These are phyloP conservation scores for Daktulosphaira vitifoliae DNA, from an alignment of 1,140 invertebrate species.

Conservation along the genomic window DNA sequence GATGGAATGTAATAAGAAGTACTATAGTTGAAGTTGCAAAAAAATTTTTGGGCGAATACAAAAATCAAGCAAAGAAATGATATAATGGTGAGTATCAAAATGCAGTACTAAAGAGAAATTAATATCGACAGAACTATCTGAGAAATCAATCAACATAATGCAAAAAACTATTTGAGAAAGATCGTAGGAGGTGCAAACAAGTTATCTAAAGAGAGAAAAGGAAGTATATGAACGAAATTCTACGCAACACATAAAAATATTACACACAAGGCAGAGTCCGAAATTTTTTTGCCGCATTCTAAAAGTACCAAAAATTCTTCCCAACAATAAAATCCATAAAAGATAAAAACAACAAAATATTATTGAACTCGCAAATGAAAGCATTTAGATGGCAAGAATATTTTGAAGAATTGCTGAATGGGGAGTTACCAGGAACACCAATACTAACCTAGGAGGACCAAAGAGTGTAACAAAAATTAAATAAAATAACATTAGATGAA, in stretches of 20 bases:
- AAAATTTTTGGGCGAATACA: neutral
- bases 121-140: neutral
- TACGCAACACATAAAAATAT: neutral
- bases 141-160: neutral
- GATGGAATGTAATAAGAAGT: neutral
- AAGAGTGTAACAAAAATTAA: neutral
- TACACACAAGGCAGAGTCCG: neutral
- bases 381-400: no score
- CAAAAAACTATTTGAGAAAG: neutral
- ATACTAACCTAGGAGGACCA: neutral
- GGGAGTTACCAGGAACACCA: neutral
- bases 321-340: constrained; percentile 6
- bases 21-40: neutral
- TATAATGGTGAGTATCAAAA: neutral
- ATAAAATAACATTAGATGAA: constrained; percentile 20
- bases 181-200: neutral
- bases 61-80: neutral
- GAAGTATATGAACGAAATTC: neutral
- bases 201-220: neutral
- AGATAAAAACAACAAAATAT: neutral
- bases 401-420: neutral
- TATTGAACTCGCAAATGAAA: neutral
- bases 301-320: neutral
- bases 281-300: neutral
- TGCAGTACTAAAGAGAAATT: neutral